Base-by-base conservation (phyloP, 2,888 invertebrate genomes). In the Dryocosmus kuriphilus region DNA sequence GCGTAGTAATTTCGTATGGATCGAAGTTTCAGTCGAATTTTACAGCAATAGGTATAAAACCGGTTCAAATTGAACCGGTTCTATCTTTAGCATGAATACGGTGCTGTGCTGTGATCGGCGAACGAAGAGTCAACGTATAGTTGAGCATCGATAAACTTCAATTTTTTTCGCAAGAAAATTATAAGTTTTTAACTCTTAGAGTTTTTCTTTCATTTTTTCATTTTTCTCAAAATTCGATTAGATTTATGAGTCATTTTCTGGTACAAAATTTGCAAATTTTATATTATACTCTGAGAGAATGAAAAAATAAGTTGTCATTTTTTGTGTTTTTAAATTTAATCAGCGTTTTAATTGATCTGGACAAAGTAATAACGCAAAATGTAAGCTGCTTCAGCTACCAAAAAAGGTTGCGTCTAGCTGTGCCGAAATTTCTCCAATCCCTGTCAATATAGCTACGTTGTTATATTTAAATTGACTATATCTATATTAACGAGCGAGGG, bases 51-150 rank as follows among this genome's bases (percentile, higher is more conserved):
- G 14, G 11, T 14, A 46, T 46, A 71, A 30, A 71, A 71, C 67
- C 67, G 46, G 51, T 71, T 71, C 67, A 51, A 71, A 30, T 71
- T 71, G 67, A 71, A 71, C 67, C 67, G 67, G 67, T 71, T 71
- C 46, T 62, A 62, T 62, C 61, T 65, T 65, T 65, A 65, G 65
- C 38, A 65, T 65, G 65, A 65, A 65, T 65, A 65, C 22, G 22
- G 41, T 65, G 41, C 65, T 24, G 16, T 46, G 41, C 65, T 24
- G 16, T 46, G 65, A 65, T 65, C 65, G 24, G 65, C 41, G 24
- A 46, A 41, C 65, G 41, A 41, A 65, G 24, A 41, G 24, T 65
- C 41, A 65, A 41, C n/a, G n/a, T n/a, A n/a, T 38, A 9, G 38
- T 35, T 65, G 35, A 38, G 22, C 38, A 65, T 65, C 38, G 14